Evolutionary conservation across 2,113 vertebrate genomes (phyloP).

Genomic region (Strix aluco): DNA sequence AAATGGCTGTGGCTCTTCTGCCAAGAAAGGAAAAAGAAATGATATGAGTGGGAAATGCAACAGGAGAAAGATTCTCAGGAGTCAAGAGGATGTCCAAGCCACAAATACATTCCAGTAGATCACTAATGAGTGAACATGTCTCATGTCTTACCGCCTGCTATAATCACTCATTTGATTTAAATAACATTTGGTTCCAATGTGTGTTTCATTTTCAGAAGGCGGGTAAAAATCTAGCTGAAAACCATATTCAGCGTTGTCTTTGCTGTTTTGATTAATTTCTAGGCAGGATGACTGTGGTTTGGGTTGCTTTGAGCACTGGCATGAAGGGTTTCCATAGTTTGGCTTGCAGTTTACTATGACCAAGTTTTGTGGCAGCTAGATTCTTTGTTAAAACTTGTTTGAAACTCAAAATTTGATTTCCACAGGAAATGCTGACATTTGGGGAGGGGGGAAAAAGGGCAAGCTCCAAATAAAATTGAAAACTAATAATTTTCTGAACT

Average conservation of each 20-base stretch:
- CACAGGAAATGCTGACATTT: constrained; percentile 13
- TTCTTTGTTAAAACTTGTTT: not conserved
- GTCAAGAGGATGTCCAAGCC: constrained; percentile 62
- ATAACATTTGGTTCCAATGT: constrained; percentile 62
- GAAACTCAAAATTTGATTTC: constrained; percentile 14
- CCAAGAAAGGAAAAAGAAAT: not conserved
- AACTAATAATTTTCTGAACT: not conserved
- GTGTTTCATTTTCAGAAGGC: constrained; percentile 43
- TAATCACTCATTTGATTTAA: constrained; percentile 64
- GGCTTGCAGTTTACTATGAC: not conserved
- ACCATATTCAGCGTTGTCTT: constrained; percentile 46
- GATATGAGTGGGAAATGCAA: not conserved
- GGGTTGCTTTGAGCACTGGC: constrained; percentile 37
- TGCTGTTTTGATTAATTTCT: constrained; percentile 62
- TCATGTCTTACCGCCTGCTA: constrained; percentile 35
- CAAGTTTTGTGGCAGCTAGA: constrained; percentile 7
- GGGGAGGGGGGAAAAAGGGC: not conserved
- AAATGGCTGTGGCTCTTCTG: not conserved
- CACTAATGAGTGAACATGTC: constrained; percentile 67
- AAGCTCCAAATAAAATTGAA: not conserved
- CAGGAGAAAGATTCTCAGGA: constrained; percentile 33
- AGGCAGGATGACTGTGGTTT: constrained; percentile 66
- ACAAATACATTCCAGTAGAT: constrained; percentile 59
- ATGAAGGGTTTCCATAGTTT: constrained; percentile 44
- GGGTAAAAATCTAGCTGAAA: constrained; percentile 38